These are phyloP conservation scores for Genyomyrus donnyi DNA, from an alignment of 2,113 vertebrate species.

Conservation along the genomic window DNA sequence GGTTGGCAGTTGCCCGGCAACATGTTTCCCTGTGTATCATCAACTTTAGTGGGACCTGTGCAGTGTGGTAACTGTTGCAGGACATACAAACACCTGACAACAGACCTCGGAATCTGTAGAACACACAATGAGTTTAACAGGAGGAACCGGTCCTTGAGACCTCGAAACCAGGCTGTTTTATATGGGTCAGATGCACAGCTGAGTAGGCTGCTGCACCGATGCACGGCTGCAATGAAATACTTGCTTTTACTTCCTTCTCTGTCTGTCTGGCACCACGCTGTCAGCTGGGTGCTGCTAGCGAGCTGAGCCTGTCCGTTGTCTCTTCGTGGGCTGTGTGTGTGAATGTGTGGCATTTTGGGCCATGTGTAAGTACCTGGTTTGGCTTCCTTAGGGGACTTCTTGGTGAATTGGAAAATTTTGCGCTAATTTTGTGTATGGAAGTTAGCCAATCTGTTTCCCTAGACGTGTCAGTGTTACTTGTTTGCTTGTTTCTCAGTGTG, in stretches of 20 bases:
- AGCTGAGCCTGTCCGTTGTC: conserved; percentile 15
- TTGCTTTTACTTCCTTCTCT: not conserved
- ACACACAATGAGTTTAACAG: not conserved
- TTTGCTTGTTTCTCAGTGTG: not conserved
- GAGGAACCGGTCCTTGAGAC: not conserved
- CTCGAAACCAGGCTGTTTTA: not conserved
- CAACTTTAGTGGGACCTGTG: not conserved
- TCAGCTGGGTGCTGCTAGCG: conserved; percentile 18
- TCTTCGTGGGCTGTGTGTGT: conserved; percentile 31
- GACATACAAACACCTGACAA: not conserved
- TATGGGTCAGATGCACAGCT: not conserved
- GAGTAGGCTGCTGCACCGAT: too few relatives aligned
- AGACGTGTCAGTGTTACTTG: too few relatives aligned
- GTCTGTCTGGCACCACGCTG: not conserved
- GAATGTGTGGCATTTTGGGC: not conserved
- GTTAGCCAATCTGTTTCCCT: not conserved
- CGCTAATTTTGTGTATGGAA: not conserved
- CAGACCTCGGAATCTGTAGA: not conserved
- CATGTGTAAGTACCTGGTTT: not conserved
- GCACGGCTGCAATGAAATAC: not conserved
- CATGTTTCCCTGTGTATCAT: not conserved
- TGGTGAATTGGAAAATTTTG: not conserved
- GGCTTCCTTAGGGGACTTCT: not conserved
- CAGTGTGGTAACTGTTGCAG: not conserved
- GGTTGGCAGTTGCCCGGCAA: not conserved